phyloP scores from a whole-genome alignment of 2,888 invertebrate genomes.

The Chrysotoxum bicinctum region DNA sequence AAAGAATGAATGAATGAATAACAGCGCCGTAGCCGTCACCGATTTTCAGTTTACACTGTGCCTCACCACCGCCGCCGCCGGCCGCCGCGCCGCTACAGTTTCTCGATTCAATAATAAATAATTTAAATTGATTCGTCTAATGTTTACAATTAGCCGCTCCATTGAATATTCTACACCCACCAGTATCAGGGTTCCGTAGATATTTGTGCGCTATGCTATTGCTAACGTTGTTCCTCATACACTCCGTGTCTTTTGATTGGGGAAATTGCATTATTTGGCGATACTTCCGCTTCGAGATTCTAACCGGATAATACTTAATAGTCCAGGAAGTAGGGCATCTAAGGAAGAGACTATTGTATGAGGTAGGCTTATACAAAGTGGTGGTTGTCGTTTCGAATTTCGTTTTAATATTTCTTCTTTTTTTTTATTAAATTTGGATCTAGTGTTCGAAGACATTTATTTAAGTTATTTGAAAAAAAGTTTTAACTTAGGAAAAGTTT shows the following conservation, averaged over 20 bases:
- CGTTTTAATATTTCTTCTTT: too few species aligned
- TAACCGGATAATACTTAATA: neutral
- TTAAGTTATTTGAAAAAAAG: too few species aligned
- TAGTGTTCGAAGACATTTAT: too few species aligned
- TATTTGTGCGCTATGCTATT: constrained; percentile 21
- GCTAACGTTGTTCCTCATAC: neutral
- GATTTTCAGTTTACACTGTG: neutral
- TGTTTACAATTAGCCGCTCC: constrained; percentile 71
- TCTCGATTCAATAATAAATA: constrained; percentile 65
- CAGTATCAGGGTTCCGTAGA: constrained; percentile 22
- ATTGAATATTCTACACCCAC: constrained; percentile 33
- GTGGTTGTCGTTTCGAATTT: too few species aligned
- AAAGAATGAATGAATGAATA: constrained; percentile 45
- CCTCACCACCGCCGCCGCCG: neutral
- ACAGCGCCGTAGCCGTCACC: neutral
- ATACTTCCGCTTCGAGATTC: neutral
- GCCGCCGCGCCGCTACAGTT: neutral
- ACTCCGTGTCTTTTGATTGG: neutral
- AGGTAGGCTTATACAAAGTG: too few species aligned
- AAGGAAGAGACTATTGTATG: too few species aligned
- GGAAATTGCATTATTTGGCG: neutral
- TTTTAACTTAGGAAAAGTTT: too few species aligned
- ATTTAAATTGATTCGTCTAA: constrained; percentile 72
- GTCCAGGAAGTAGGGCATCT: too few species aligned
- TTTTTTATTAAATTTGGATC: too few species aligned